Evolutionary conservation across 1,140 invertebrate genomes (phyloP), one percentile per base, ranked within the genome.

Genomic region (Drosophila kikkawai): DNA sequence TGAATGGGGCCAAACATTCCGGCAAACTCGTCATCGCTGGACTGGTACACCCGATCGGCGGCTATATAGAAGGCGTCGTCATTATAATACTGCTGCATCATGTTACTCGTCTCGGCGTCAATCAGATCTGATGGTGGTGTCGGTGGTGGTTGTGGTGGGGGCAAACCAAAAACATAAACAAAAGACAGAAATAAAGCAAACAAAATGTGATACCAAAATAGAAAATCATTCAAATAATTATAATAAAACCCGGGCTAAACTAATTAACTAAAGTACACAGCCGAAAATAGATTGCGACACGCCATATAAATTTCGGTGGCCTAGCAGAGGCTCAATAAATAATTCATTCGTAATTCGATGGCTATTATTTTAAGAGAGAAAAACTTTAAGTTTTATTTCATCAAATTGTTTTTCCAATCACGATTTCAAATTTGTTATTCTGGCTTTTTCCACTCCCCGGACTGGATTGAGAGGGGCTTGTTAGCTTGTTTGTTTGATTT

Each of bases 1-100:
- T 92, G 91, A 29, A 92, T 90, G 47, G 91, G 91, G 44, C 91
- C 91, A 67, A 90, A 92, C 84, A 92, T 92, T 36, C 91, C 91
- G 7, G 91, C 91, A 44, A 92, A 92, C 51, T 92, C 91, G 61
- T 92, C 91, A 22, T 92, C 91, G 17, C 85, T 82, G 29, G 91
- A 79, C 70, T 92, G 91, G 73, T 92, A 92, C 1, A 92, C 77
- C 32, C 91, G 91, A 85, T 92, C 87, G 22, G 91, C 83, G 42
- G 87, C 86, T 63, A 92, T 92, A 69, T 92, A 91, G 64, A 92
- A 92, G 67, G 91, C 80, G 32, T 92, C 91, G 39, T 92, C 91
- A 51, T 87, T 92, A 64, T 79, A 92, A 60, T 87, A 92, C 58
- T 92, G 91, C 66, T 92, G 91, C 78, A 92, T 79, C 55, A 76